Evolutionary conservation across 2,113 vertebrate genomes (phyloP).

Genomic region (Aegotheles bennettii): DNA sequence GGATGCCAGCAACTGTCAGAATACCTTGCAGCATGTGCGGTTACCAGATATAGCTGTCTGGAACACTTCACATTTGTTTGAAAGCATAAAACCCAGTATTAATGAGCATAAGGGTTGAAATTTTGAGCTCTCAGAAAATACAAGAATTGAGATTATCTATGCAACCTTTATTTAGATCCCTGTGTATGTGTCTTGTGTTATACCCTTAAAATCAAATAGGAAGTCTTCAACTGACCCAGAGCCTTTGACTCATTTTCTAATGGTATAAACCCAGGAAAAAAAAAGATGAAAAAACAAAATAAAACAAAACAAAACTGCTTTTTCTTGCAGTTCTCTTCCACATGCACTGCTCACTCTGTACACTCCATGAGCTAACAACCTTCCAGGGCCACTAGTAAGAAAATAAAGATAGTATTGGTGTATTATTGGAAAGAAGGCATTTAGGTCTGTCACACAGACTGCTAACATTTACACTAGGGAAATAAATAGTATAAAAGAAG

Average conservation of each 20-base stretch:
- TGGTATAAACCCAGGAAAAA: background rate
- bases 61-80: background rate
- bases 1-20: background rate
- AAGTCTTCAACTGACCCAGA: background rate
- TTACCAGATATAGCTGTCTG: background rate
- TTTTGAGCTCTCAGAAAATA: background rate
- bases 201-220: background rate
- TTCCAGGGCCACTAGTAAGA: background rate
- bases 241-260: background rate
- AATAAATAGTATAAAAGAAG: background rate
- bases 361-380: background rate
- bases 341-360: background rate
- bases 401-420: background rate
- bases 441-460: background rate
- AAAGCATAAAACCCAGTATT: background rate
- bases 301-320: background rate
- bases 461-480: background rate
- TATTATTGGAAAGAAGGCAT: background rate
- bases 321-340: background rate
- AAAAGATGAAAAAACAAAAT: too few relatives aligned
- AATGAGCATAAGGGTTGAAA: background rate
- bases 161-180: background rate
- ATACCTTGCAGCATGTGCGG: background rate
- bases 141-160: background rate
- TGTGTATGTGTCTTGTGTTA: background rate